These are phyloP conservation scores for Arremon aurantiirostris DNA, from an alignment of 2,797 vertebrate genomes.

Conservation along the genomic window DNA sequence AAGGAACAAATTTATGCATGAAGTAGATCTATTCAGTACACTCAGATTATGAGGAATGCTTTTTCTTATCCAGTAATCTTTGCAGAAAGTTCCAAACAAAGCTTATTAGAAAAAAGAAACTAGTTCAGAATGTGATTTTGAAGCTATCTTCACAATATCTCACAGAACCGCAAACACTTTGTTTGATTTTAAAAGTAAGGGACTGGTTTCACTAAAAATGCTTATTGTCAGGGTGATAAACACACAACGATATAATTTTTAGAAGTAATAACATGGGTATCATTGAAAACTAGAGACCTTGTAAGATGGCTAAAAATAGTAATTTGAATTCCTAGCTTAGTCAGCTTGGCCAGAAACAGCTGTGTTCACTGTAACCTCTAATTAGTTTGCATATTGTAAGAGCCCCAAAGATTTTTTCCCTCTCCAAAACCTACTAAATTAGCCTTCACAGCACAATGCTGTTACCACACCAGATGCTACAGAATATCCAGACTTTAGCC, in stretches of 20 bases:
- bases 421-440: conserved; percentile 12
- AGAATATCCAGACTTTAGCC: background rate
- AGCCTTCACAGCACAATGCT: background rate
- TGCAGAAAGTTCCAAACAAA: background rate
- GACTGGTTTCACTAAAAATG: background rate
- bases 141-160: background rate
- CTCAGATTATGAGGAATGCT: background rate
- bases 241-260: background rate
- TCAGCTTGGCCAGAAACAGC: conserved; percentile 29
- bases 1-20: background rate
- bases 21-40: background rate
- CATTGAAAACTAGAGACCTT: background rate
- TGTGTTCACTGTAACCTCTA: conserved; percentile 25
- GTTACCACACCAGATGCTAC: background rate
- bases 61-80: background rate
- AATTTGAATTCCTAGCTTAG: conserved; percentile 31
- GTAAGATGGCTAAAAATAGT: conserved; percentile 21
- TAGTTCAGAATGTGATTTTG: background rate
- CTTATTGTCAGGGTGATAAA: background rate
- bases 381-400: conserved; percentile 29
- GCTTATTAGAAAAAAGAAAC: background rate
- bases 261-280: background rate
- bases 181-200: background rate
- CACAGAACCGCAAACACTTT: background rate
- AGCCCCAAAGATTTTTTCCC: conserved; percentile 30